Conservation (phyloP, 2,113 vertebrate genomes). For the Cheirogaleus medius region DNA sequence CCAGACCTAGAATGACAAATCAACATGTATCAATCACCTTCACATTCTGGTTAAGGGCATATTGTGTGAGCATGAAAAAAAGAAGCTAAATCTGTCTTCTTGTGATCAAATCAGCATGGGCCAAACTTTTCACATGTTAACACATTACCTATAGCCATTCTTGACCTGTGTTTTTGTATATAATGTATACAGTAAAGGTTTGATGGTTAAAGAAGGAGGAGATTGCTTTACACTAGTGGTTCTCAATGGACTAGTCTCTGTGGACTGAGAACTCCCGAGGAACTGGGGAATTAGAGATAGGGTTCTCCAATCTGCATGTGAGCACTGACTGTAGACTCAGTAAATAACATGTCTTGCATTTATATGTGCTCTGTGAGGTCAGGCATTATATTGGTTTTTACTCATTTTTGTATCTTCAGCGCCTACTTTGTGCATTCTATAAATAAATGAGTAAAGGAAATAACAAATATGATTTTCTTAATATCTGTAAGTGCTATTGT, state of each 20-base stretch:
- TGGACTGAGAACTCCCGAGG: not conserved
- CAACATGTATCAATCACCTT: not conserved
- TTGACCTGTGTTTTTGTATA: not conserved
- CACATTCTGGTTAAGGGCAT: not conserved
- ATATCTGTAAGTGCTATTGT: not conserved
- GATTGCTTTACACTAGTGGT: not conserved
- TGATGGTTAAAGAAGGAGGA: not conserved
- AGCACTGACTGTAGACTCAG: not conserved
- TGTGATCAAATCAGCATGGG: not conserved
- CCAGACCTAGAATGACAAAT: not conserved
- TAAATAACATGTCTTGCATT: not conserved
- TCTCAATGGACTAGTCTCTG: not conserved
- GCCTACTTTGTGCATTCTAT: not conserved
- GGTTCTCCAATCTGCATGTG: not conserved
- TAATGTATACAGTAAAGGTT: not conserved
- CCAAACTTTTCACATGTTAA: not conserved
- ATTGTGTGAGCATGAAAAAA: not conserved
- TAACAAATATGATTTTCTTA: not conserved
- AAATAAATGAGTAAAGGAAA: not conserved
- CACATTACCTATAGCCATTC: not conserved
- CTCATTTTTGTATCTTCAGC: not conserved
- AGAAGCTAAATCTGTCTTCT: not conserved
- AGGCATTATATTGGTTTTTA: not conserved
- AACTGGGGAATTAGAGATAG: not conserved
- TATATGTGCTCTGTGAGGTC: not conserved